Percentiles rank a stretch among this genome's conserved stretches.
These are phyloP conservation scores for Pedionomus torquatus DNA, from an alignment of 2,113 vertebrate genomes.

Conservation along the genomic window DNA sequence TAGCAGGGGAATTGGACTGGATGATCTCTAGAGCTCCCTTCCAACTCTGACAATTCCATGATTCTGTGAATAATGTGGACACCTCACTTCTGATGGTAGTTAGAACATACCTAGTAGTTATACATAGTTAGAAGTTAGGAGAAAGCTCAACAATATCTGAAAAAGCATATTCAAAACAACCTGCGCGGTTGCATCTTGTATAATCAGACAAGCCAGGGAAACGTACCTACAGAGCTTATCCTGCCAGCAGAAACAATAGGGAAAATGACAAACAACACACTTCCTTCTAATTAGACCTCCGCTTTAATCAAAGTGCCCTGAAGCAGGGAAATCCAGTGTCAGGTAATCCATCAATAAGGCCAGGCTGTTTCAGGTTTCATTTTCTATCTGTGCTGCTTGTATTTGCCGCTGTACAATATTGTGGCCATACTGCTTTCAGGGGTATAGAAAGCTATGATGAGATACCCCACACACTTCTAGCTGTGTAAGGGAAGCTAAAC, in stretches of 20 bases:
- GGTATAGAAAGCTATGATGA: neutral
- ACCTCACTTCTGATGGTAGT: neutral
- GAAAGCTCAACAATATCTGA: neutral
- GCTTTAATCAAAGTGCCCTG: constrained; percentile 11
- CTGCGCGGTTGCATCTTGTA: neutral
- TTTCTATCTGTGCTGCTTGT: neutral
- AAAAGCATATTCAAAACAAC: neutral
- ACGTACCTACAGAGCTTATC: neutral
- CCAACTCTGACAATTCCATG: too few species aligned
- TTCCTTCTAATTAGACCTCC: constrained; percentile 16
- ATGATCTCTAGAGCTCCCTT: too few species aligned
- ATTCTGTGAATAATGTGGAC: neutral
- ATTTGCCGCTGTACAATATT: neutral
- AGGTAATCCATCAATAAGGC: neutral
- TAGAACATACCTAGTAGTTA: too few species aligned
- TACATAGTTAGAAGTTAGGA: too few species aligned
- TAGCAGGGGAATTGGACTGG: too few species aligned
- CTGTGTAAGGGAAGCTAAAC: neutral
- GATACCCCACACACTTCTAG: neutral
- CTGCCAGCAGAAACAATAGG: neutral
- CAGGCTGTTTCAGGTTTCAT: neutral
- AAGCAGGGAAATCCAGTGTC: neutral
- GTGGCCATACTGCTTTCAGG: neutral
- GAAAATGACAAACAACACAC: neutral
- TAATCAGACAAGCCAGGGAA: neutral